Evolutionary conservation across 2,888 invertebrate genomes (phyloP).

Genomic region (Ptycholaimellus sp.): DNA sequence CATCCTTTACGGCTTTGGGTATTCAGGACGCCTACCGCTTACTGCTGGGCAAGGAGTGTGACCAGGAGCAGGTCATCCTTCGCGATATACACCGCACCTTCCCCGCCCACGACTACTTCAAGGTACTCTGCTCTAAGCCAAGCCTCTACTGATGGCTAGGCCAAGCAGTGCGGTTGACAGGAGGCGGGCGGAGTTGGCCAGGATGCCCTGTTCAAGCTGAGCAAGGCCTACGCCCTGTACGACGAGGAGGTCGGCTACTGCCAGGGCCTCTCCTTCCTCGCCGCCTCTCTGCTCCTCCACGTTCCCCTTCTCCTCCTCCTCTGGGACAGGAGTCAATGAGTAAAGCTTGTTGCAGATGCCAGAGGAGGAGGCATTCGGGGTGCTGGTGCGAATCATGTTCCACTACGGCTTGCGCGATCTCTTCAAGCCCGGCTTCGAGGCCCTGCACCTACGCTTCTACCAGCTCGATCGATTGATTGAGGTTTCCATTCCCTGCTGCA

Average conservation of each 20-base stretch:
- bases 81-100: constrained; percentile 92
- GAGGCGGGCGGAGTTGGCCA: constrained; percentile 68
- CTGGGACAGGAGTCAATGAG: background rate
- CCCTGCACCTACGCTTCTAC: constrained; percentile 71
- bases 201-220: constrained; percentile 76
- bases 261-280: constrained; percentile 89
- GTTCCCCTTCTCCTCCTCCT: constrained; percentile 36
- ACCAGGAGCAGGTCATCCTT: constrained; percentile 75
- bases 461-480: constrained; percentile 77
- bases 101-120: constrained; percentile 92
- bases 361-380: constrained; percentile 94
- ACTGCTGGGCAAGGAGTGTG: constrained; percentile 79
- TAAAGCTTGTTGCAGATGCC: constrained; percentile 98
- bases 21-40: constrained; percentile 73
- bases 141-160: too few species aligned
- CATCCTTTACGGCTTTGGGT: too few species aligned
- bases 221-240: constrained; percentile 80
- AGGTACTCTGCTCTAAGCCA: too few species aligned
- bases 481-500: too few species aligned
- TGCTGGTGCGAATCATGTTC: constrained; percentile 85
- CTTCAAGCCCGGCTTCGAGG: constrained; percentile 87
- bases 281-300: constrained; percentile 76
- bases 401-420: constrained; percentile 75
- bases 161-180: too few species aligned
- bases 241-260: constrained; percentile 96